Evolutionary conservation across 2,113 vertebrate species (phyloP).

Genomic region (Aspidoscelis tigris): DNA sequence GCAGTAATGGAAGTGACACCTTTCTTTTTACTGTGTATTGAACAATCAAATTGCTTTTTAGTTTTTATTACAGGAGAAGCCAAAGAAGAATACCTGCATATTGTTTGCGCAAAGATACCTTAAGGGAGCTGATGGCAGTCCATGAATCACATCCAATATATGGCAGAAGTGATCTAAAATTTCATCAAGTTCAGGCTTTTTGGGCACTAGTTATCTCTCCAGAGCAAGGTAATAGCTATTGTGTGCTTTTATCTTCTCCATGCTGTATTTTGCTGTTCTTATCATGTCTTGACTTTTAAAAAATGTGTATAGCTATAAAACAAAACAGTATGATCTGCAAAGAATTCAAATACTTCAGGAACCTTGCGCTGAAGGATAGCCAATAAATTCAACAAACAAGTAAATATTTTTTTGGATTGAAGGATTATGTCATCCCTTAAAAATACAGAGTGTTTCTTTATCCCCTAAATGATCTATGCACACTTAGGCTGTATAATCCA

Average conservation of each 20-base stretch:
- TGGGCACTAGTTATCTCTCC: neutral
- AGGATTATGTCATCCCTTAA: neutral
- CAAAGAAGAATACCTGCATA: neutral
- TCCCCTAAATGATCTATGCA: neutral
- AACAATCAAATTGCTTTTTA: constrained; percentile 37
- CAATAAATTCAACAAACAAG: constrained; percentile 5
- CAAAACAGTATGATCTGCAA: neutral
- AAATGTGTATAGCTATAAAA: neutral
- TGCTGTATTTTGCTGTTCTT: neutral
- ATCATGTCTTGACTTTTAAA: neutral
- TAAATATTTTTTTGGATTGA: neutral
- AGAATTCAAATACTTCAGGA: neutral
- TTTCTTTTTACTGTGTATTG: neutral
- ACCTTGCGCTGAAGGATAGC: neutral
- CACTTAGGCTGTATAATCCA: neutral
- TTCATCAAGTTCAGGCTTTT: constrained; percentile 14
- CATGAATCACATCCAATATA: constrained; percentile 39
- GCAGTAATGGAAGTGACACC: neutral
- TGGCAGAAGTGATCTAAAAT: constrained; percentile 4
- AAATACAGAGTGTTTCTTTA: neutral
- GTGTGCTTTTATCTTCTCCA: neutral
- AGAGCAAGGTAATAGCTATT: constrained; percentile 23
- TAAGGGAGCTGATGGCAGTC: neutral
- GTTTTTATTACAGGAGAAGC: constrained; percentile 26
- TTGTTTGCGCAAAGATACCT: constrained; percentile 33